Conservation (phyloP, 2,797 vertebrate species). For the Antrozous pallidus region DNA sequence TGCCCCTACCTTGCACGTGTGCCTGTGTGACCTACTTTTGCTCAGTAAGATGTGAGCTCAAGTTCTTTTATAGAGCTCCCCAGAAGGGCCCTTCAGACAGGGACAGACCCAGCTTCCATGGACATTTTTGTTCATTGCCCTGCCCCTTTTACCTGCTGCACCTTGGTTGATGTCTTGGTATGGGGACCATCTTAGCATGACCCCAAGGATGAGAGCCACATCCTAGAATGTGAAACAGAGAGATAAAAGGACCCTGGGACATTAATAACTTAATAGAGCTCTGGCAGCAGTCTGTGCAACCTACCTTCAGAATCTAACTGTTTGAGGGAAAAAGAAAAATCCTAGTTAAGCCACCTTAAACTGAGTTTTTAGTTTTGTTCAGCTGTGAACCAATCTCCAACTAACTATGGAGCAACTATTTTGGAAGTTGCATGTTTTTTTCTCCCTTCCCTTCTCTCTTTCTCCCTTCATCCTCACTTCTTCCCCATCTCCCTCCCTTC, state of each 20-base stretch:
- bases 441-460: too few species aligned
- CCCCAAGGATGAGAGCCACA: background rate
- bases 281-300: background rate
- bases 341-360: background rate
- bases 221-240: background rate
- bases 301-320: background rate
- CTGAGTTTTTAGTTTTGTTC: background rate
- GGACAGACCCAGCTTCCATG: background rate
- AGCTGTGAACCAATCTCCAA: background rate
- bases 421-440: background rate
- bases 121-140: background rate
- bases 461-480: background rate
- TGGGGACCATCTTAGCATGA: background rate
- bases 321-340: background rate
- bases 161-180: background rate
- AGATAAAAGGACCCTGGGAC: background rate
- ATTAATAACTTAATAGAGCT: background rate
- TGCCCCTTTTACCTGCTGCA: background rate
- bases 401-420: background rate
- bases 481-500: background rate
- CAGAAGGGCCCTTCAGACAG: background rate
- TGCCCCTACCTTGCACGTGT: background rate
- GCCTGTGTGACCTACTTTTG: background rate
- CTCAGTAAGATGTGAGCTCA: background rate
- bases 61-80: background rate